These are phyloP conservation scores for Melangyna quadrimaculata DNA, from an alignment of 2,888 invertebrate genomes.

Conservation along the genomic window DNA sequence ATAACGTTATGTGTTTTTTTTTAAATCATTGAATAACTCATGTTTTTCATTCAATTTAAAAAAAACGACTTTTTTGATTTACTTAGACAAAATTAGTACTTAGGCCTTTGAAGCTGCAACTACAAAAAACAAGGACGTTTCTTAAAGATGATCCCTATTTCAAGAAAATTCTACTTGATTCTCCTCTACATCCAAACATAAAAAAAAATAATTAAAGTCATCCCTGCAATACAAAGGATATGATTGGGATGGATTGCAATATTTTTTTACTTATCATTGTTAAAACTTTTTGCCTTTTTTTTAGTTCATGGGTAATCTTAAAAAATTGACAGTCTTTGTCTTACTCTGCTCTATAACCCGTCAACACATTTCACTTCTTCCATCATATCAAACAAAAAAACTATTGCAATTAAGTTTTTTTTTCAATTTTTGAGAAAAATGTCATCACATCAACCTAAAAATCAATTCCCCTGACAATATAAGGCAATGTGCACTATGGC, in stretches of 20 bases:
- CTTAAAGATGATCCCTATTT: too few relatives aligned
- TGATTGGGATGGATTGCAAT: background rate
- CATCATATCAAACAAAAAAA: background rate
- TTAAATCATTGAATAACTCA: too few relatives aligned
- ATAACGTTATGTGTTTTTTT: too few relatives aligned
- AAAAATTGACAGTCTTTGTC: background rate
- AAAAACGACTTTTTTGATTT: too few relatives aligned
- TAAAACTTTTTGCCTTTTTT: background rate
- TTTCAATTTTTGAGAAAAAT: background rate
- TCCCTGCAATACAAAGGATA: background rate
- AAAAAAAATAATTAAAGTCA: background rate
- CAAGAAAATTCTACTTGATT: background rate
- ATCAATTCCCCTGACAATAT: background rate
- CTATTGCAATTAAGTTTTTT: background rate
- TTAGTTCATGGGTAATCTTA: background rate
- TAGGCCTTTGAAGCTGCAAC: too few relatives aligned
- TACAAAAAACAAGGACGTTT: too few relatives aligned
- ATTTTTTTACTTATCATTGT: background rate
- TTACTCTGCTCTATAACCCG: background rate
- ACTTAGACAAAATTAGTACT: too few relatives aligned
- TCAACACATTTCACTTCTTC: background rate
- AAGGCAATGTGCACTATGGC: conserved; percentile 10
- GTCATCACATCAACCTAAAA: conserved; percentile 5
- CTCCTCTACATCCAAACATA: background rate
- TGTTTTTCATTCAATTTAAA: too few relatives aligned